These are phyloP conservation scores for Micrasema longulum DNA, from an alignment of 1,140 invertebrate genomes.

Conservation along the genomic window DNA sequence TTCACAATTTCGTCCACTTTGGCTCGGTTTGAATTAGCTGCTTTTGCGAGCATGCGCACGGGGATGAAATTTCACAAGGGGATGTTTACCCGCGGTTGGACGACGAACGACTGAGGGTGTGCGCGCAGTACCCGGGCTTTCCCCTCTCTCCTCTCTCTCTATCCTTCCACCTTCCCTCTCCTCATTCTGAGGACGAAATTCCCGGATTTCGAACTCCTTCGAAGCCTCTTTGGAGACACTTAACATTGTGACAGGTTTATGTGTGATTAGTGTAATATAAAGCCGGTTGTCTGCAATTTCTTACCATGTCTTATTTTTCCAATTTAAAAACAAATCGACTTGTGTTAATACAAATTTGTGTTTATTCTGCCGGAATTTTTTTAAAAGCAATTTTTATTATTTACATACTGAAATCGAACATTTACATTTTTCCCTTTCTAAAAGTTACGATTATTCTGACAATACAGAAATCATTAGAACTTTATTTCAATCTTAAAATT, in stretches of 20 bases:
- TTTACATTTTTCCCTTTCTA: too few relatives aligned
- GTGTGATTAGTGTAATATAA: constrained; percentile 34
- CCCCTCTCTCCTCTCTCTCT: constrained; percentile 30
- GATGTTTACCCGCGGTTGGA: constrained; percentile 44
- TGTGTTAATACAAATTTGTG: too few relatives aligned
- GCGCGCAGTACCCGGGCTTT: constrained; percentile 49
- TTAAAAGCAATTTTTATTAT: too few relatives aligned
- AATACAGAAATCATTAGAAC: too few relatives aligned
- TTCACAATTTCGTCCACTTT: constrained; percentile 20
- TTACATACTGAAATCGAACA: too few relatives aligned
- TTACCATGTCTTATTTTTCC: not conserved
- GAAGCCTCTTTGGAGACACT: constrained; percentile 39
- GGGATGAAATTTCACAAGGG: constrained; percentile 11
- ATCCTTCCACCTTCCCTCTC: constrained; percentile 52
- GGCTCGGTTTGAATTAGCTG: constrained; percentile 23
- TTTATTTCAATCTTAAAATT: too few relatives aligned
- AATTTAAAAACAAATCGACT: not conserved
- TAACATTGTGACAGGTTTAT: constrained; percentile 37
- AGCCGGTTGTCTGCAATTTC: constrained; percentile 13
- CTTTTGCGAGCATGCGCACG: constrained; percentile 34
- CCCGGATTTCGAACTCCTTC: constrained; percentile 54
- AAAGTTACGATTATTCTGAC: too few relatives aligned
- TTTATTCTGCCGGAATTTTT: too few relatives aligned
- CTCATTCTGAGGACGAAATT: constrained; percentile 56
- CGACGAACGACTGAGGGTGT: constrained; percentile 51